Evolutionary conservation across 2,113 vertebrate genomes (phyloP).

Genomic region (Athene noctua): DNA sequence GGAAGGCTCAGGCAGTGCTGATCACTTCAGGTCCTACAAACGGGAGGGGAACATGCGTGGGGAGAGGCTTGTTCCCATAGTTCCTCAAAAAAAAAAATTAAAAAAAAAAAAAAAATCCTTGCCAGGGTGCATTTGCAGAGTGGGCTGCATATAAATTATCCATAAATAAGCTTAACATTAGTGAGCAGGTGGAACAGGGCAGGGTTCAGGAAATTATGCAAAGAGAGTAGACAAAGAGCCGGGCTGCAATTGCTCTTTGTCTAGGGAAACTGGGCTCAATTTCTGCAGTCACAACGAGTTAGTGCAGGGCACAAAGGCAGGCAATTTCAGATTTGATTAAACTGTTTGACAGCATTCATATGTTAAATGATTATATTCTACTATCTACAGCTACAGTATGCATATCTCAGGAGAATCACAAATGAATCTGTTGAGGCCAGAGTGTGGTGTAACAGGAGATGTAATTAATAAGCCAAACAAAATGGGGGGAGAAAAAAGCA

Average conservation of each 20-base stretch:
- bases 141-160: neutral
- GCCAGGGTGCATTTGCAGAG: neutral
- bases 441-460: neutral
- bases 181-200: slow-evolving; percentile 54
- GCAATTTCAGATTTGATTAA: slow-evolving; percentile 3
- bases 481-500: neutral
- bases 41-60: fast-evolving
- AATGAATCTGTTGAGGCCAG: neutral
- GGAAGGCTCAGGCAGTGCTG: neutral
- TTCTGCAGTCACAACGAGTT: slow-evolving; percentile 15
- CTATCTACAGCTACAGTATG: neutral
- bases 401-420: neutral
- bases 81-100: neutral
- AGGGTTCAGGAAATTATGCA: slow-evolving; percentile 44
- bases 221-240: neutral
- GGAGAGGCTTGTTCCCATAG: neutral
- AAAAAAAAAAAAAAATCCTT: neutral
- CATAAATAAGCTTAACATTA: slow-evolving; percentile 22
- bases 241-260: neutral
- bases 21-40: neutral
- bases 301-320: neutral
- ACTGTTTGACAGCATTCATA: slow-evolving; percentile 33
- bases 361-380: slow-evolving; percentile 9
- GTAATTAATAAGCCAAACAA: neutral
- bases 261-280: neutral